Evolutionary conservation across 2,797 vertebrate genomes (phyloP), one percentile per base, ranked within the genome.

Genomic region (Cynodonichthys magdalenae): DNA sequence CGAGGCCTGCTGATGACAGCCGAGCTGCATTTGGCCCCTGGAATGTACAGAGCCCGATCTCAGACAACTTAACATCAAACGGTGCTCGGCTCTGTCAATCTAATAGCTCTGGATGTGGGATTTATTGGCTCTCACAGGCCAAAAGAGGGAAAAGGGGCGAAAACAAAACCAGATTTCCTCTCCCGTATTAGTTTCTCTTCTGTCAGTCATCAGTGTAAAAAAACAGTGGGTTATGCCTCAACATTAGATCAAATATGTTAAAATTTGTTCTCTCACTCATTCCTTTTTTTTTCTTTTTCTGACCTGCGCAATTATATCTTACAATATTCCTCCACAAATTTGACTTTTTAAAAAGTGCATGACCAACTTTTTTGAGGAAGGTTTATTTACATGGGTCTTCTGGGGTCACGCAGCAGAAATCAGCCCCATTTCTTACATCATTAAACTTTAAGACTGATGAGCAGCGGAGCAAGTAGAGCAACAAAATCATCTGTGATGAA

Each of bases 121-220:
- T 90, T 86, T 90, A 92, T 90, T 90, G 90, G 85, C 88, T 87
- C 78, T 85, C 75, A 14, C 69, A 1, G 84, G 80, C 82, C 87
- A 81, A 79, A 68, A 78, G 59, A 68, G 77, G 81, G 80, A 80
- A 54, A 69, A 83, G 69, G 75, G 75, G 83, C 67, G 58, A 89
- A 92, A 90, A 83, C 85, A 87, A 87, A 93, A 94, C 85, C 92
- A 94, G 90, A 92, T 93, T 89, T 91, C 69, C 85, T 76, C 77
- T 63, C 73, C 70, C 78, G 0, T 84, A 84, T 89, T 83, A 68
- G 84, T 84, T 90, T 87, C 87, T 84, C 77, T 57, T 81, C 67
- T 84, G 85, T 90, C 89, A 89, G 82, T 90, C 85, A 89, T 52
- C 46, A 18, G 63, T 69, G 68, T 69, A 48, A 66, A 18, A 71